Percentiles rank a stretch among this genome's conserved stretches.
These are phyloP conservation scores for Muricea muricata DNA, from an alignment of 92 coral and sea anemone species.

Conservation along the genomic window DNA sequence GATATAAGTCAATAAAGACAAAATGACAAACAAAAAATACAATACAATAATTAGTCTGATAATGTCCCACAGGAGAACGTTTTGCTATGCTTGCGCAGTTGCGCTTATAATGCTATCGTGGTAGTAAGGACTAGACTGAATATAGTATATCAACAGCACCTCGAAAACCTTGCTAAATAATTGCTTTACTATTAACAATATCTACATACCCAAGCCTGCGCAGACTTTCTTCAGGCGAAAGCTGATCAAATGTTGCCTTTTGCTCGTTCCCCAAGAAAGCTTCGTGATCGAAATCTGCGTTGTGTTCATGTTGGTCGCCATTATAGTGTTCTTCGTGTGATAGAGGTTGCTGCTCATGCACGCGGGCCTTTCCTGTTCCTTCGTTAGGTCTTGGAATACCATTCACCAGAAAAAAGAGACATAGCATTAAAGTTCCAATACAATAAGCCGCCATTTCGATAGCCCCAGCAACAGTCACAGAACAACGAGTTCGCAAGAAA, in stretches of 20 bases:
- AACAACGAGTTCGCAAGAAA: not conserved
- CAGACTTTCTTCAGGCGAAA: constrained; percentile 87
- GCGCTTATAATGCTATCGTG: too few relatives aligned
- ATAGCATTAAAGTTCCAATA: constrained; percentile 6
- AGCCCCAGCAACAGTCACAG: not conserved
- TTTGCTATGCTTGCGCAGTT: too few relatives aligned
- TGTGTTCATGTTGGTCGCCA: constrained; percentile 73
- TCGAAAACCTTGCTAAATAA: not conserved
- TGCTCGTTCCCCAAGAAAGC: constrained; percentile 92
- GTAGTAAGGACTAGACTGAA: too few relatives aligned
- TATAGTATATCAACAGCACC: not conserved
- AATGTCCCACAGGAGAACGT: too few relatives aligned
- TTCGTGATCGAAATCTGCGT: constrained; percentile 92
- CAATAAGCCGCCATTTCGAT: not conserved
- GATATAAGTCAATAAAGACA: too few relatives aligned
- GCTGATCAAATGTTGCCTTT: constrained; percentile 85
- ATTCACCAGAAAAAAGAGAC: not conserved
- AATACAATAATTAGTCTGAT: too few relatives aligned
- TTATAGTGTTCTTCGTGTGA: constrained; percentile 90
- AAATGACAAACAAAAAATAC: too few relatives aligned
- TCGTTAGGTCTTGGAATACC: constrained; percentile 39
- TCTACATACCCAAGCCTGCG: constrained; percentile 81
- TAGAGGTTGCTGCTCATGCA: constrained; percentile 47
- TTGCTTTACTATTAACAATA: not conserved
- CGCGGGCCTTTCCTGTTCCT: constrained; percentile 11